These are phyloP conservation scores for Orycteropus afer DNA, from an alignment of 2,113 vertebrate species.

Conservation along the genomic window DNA sequence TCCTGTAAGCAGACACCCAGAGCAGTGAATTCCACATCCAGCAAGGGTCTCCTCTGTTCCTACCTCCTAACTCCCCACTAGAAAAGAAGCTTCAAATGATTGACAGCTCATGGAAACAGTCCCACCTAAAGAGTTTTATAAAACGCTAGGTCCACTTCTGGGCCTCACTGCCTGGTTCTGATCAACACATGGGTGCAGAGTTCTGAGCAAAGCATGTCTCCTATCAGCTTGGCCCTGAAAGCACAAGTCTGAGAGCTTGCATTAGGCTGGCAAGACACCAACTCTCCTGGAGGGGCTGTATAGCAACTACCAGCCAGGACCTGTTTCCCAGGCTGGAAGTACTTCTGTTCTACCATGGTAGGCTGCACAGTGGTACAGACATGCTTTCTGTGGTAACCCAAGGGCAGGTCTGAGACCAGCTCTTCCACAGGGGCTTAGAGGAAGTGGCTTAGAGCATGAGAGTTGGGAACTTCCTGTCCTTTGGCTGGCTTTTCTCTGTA, in stretches of 20 bases:
- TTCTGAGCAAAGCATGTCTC: background rate
- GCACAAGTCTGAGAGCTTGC: background rate
- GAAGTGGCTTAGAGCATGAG: background rate
- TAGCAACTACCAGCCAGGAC: background rate
- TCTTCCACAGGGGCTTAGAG: background rate
- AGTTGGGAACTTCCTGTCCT: background rate
- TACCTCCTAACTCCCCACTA: background rate
- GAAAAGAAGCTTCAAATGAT: background rate
- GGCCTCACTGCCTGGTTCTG: background rate
- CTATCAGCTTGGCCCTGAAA: background rate
- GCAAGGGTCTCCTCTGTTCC: background rate
- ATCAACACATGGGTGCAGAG: too few relatives aligned
- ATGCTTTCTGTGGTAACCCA: background rate
- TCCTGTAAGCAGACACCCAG: constrained; percentile 84
- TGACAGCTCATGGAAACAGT: background rate
- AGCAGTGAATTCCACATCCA: background rate
- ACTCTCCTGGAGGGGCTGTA: background rate
- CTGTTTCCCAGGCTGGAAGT: background rate
- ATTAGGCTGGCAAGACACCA: background rate
- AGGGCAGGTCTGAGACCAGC: background rate
- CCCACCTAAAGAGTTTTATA: background rate
- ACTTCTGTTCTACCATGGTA: background rate
- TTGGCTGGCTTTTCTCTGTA: background rate
- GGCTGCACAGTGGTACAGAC: background rate
- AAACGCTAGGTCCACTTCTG: background rate